Evolutionary conservation across 2,797 vertebrate species (phyloP).

Genomic region (Rachycentron canadum): DNA sequence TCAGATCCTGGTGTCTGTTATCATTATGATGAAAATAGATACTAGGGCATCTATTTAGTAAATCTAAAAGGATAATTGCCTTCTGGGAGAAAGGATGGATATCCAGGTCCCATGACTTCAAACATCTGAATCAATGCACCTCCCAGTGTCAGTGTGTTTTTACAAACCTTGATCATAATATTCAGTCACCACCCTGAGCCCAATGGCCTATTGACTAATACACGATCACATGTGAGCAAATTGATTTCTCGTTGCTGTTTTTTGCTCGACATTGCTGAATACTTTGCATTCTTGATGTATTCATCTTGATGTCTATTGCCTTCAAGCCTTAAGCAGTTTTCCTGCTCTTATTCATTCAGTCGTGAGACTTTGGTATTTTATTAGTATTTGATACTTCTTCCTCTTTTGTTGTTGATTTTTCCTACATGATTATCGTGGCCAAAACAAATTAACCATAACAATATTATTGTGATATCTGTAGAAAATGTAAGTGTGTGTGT

Average conservation of each 20-base stretch:
- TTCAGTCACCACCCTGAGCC: conserved; percentile 57
- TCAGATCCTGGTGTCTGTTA: conserved; percentile 28
- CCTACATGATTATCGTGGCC: too few relatives aligned
- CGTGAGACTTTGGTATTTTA: conserved; percentile 43
- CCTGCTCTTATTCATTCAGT: conserved; percentile 32
- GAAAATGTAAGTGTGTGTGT: too few relatives aligned
- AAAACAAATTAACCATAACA: too few relatives aligned
- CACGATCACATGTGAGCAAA: conserved; percentile 54
- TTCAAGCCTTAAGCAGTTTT: conserved; percentile 36
- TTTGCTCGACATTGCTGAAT: conserved; percentile 56
- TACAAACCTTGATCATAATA: conserved; percentile 72
- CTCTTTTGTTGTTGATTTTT: conserved; percentile 13
- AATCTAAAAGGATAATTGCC: conserved; percentile 65
- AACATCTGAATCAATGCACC: conserved; percentile 64
- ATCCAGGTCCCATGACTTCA: conserved; percentile 71
- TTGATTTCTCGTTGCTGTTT: conserved; percentile 58
- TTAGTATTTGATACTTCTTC: conserved; percentile 33
- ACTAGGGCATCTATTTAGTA: conserved; percentile 32
- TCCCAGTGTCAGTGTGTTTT: conserved; percentile 61
- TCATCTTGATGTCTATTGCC: conserved; percentile 53
- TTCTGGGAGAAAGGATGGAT: conserved; percentile 44
- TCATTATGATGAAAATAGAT: conserved; percentile 45
- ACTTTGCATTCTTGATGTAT: conserved; percentile 56
- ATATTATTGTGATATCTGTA: too few relatives aligned
- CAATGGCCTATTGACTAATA: conserved; percentile 58